Percentiles rank a stretch among this genome's conserved stretches.
These are phyloP conservation scores for Steromphala cineraria DNA, from an alignment of 2,888 invertebrate species.

Conservation along the genomic window DNA sequence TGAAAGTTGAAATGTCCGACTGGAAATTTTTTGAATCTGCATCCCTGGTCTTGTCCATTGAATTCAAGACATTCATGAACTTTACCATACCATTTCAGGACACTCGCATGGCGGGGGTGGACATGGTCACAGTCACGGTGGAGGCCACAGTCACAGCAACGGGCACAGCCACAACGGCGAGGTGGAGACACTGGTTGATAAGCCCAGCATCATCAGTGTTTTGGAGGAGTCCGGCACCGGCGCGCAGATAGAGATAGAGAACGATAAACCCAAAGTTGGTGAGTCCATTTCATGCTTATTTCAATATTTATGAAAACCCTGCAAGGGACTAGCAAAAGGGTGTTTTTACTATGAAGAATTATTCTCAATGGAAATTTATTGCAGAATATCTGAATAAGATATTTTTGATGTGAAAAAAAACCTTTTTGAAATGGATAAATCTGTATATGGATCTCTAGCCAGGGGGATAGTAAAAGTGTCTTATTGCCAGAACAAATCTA, in stretches of 20 bases:
- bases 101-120: slow-evolving; percentile 46
- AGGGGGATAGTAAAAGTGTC: too few relatives aligned
- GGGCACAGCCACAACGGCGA: slow-evolving; percentile 35
- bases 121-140: slow-evolving; percentile 65
- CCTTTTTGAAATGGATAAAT: too few relatives aligned
- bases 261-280: slow-evolving; percentile 31
- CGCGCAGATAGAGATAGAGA: slow-evolving; percentile 14
- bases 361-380: neutral
- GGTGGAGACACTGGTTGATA: slow-evolving; percentile 20
- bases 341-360: neutral
- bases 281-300: neutral
- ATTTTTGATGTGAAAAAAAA: too few relatives aligned
- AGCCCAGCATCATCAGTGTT: slow-evolving; percentile 27
- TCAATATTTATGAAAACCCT: neutral
- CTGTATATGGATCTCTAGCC: too few relatives aligned
- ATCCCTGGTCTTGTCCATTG: too few relatives aligned
- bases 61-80: too few relatives aligned
- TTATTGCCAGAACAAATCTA: too few relatives aligned
- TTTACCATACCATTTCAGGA: slow-evolving; percentile 18
- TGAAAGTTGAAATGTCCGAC: too few relatives aligned
- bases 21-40: too few relatives aligned
- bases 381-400: too few relatives aligned
- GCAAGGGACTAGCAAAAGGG: neutral
- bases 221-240: neutral
- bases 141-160: slow-evolving; percentile 48